phyloP scores from a whole-genome alignment of 2,888 invertebrate species.

The Pterostichus niger region DNA sequence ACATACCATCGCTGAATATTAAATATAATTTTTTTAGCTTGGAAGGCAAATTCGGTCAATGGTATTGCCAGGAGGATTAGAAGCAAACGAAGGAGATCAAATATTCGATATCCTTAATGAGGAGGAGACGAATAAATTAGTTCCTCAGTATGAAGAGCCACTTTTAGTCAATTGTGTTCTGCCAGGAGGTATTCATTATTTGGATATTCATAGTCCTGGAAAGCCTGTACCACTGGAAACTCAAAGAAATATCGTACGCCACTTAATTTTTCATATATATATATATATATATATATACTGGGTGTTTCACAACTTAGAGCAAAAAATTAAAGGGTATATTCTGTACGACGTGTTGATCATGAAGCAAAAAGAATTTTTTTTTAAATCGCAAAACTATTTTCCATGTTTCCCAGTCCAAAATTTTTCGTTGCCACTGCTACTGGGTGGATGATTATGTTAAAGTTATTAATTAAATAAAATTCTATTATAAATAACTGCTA shows the following conservation, averaged over 20 bases:
- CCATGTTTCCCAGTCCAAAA: too few species aligned
- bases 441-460: too few species aligned
- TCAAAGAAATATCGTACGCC: conserved; percentile 8
- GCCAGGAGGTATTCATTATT: conserved; percentile 82
- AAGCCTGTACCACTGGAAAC: conserved; percentile 78
- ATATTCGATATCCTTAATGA: conserved; percentile 15
- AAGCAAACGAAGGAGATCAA: conserved; percentile 38
- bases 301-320: too few species aligned
- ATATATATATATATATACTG: too few species aligned
- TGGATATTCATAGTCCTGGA: conserved; percentile 81
- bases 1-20: too few species aligned
- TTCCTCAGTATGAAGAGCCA: conserved; percentile 75
- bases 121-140: conserved; percentile 68
- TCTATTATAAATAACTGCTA: too few species aligned
- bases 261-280: neutral
- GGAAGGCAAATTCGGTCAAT: conserved; percentile 64
- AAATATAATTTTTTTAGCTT: conserved; percentile 38
- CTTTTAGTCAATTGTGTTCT: conserved; percentile 77
- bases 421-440: too few species aligned
- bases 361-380: too few species aligned
- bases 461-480: too few species aligned
- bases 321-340: too few species aligned
- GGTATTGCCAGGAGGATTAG: conserved; percentile 38
- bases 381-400: too few species aligned
- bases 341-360: too few species aligned